Percentiles rank a stretch among this genome's conserved stretches.
These are phyloP conservation scores for Ceratina australensis DNA, from an alignment of 1,140 invertebrate genomes.

Conservation along the genomic window DNA sequence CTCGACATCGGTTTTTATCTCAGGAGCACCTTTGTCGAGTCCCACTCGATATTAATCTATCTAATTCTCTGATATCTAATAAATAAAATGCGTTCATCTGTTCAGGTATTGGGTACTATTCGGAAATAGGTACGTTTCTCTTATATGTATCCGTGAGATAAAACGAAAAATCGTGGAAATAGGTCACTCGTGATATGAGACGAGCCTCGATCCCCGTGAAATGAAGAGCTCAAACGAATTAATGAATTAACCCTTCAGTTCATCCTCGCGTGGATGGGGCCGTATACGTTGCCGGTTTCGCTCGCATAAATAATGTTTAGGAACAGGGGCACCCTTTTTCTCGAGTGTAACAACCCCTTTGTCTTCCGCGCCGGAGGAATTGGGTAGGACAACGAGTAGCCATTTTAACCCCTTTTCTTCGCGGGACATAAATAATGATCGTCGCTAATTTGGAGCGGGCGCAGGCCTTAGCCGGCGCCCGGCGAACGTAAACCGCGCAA, in stretches of 20 bases:
- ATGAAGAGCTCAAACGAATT: neutral
- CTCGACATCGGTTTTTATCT: too few relatives aligned
- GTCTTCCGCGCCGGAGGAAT: conserved; percentile 70
- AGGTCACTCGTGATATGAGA: neutral
- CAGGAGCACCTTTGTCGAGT: too few relatives aligned
- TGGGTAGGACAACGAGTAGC: conserved; percentile 63
- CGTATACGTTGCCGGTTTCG: conserved; percentile 37
- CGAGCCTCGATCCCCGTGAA: neutral
- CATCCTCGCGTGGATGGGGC: neutral
- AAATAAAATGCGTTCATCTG: too few relatives aligned
- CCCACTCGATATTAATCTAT: too few relatives aligned
- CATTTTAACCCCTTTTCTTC: conserved; percentile 77
- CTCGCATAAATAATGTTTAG: conserved; percentile 45
- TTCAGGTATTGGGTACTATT: too few relatives aligned
- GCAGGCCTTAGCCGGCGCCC: conserved; percentile 67
- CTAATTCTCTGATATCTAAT: too few relatives aligned
- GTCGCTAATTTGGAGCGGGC: conserved; percentile 77
- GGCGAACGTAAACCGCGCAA: conserved; percentile 77
- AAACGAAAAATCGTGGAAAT: neutral
- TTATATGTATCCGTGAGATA: too few relatives aligned
- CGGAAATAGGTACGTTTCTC: too few relatives aligned
- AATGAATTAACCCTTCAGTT: neutral
- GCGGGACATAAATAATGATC: conserved; percentile 79
- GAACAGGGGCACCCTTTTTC: conserved; percentile 23
- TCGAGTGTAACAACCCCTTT: conserved; percentile 69